Base-by-base conservation (phyloP, 2,888 invertebrate species). In the Xestia xanthographa region DNA sequence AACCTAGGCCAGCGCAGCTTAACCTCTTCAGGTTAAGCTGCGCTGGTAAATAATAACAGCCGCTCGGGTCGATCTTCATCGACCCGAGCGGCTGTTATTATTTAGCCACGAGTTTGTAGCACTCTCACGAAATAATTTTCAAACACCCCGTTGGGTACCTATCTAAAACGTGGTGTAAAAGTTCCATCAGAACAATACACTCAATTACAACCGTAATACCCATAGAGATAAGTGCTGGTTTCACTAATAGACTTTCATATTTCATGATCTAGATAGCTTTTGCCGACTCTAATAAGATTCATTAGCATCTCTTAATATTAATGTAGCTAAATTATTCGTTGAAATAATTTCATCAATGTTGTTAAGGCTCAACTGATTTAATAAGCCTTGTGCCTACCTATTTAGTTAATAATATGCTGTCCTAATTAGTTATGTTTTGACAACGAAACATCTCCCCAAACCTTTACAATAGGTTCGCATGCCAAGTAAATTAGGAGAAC, bases 351-450 rank as follows among this genome's bases (percentile, higher is more conserved):
- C 34, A 50, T 56, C 34, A 70, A 22, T 41, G 48, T 77, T 77
- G n/a, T 48, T 14, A 34, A 62, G n/a, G 29, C 8, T 20, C 45
- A 22, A n/a, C 8, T 38, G 29, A 48, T 69, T 69, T 22, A 48
- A 43, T 58, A 26, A 77, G 41, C 4, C 17, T 22, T 14, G 38
- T n/a, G 14, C n/a, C n/a, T 41, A 14, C 14, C 41, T n/a, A 29
- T 41, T 69, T 48, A 48, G 11, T 53, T 41, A n/a, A 14, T 53
- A 50, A 34, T 2, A 77, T 12, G 60, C n/a, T 43, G 41, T 17
- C 2, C 38, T 56, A 56, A 78, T 77, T 50, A 60, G 50, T 68
- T 11, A 48, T n/a, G n/a, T 77, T 77, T 66, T 43, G 41, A 12
- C 67, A 67, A n/a, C 20, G 4, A 67, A 60, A 20, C 29, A 14